These are phyloP conservation scores for Rhinophrynus dorsalis DNA, from an alignment of 2,797 vertebrate genomes.

Conservation along the genomic window DNA sequence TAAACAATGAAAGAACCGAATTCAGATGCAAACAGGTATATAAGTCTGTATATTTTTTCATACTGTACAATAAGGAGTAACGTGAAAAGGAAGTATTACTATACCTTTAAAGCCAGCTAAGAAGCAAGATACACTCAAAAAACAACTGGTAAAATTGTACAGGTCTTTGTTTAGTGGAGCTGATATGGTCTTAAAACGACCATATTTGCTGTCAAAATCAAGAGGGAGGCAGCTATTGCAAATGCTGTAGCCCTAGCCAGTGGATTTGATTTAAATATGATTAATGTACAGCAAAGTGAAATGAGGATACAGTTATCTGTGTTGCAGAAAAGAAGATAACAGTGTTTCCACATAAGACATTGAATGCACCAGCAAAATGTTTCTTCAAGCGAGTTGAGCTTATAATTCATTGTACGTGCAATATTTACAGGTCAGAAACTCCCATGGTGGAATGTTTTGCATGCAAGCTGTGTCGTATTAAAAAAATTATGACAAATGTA, in stretches of 20 bases:
- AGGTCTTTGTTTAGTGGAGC: background rate
- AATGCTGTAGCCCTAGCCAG: no score
- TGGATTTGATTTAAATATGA: background rate
- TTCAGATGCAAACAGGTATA: no score
- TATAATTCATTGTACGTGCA: background rate
- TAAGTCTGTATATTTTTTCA: no score
- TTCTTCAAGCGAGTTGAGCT: background rate
- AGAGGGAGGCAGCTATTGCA: background rate
- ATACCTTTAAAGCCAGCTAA: background rate
- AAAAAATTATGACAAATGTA: background rate
- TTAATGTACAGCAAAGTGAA: background rate
- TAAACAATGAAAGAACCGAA: no score
- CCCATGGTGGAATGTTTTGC: background rate
- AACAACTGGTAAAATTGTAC: background rate
- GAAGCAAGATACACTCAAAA: background rate
- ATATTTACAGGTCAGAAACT: background rate
- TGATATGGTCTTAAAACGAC: background rate
- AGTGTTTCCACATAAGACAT: background rate
- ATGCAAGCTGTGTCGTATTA: background rate
- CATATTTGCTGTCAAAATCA: background rate
- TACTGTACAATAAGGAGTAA: no score
- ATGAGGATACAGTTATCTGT: background rate
- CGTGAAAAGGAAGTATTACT: no score
- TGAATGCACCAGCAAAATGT: background rate
- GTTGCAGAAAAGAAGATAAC: background rate